Percentiles rank a stretch among this genome's conserved stretches.
Evolutionary conservation across 2,797 vertebrate species (phyloP).

Genomic region (Decapterus maruadsi): DNA sequence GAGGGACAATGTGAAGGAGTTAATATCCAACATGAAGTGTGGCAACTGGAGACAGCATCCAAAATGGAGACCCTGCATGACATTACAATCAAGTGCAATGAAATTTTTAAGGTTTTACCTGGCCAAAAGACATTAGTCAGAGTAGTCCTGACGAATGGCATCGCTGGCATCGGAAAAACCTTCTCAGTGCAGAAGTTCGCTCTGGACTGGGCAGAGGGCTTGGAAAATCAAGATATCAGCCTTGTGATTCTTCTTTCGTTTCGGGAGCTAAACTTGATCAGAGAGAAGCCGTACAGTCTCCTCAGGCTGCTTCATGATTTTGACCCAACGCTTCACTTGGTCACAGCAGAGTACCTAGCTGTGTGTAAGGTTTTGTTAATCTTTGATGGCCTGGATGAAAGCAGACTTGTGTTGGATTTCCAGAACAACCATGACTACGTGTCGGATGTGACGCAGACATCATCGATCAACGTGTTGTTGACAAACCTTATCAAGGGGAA

Average conservation of each 20-base stretch:
- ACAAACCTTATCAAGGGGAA: conserved; percentile 38
- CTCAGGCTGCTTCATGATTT: conserved; percentile 50
- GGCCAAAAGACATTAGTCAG: conserved; percentile 26
- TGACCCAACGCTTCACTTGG: conserved; percentile 20
- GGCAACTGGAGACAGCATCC: conserved; percentile 40
- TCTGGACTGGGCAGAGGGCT: conserved; percentile 68
- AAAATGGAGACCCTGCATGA: conserved; percentile 27
- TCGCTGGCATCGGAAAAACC: conserved; percentile 63
- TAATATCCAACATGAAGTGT: conserved; percentile 36
- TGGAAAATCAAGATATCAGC: conserved; percentile 57
- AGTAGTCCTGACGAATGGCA: conserved; percentile 65
- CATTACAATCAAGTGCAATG: conserved; percentile 17
- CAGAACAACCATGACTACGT: conserved; percentile 1
- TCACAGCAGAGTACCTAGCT: conserved; percentile 33
- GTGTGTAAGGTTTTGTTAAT: conserved; percentile 58
- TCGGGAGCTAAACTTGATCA: conserved; percentile 60
- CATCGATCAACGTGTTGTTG: conserved; percentile 33
- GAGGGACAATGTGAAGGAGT: conserved; percentile 31
- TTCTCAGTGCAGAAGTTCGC: conserved; percentile 53
- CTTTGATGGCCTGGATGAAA: conserved; percentile 66
- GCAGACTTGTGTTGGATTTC: conserved; percentile 51
- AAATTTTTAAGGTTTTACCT: conserved; percentile 30
- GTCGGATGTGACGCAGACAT: conserved; percentile 40
- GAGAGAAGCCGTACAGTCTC: conserved; percentile 33
- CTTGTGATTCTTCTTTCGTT: conserved; percentile 68